Evolutionary conservation across 2,113 vertebrate species (phyloP).

Genomic region (human): GRCh38 chr11:115516501-115517000

Average conservation of each 20-base stretch:
- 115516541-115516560: not conserved
- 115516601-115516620: not conserved
- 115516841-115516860: not conserved
- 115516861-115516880: not conserved
- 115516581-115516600: slow-evolving; percentile 10
- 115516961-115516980: not conserved
- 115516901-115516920: not conserved
- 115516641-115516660: too few relatives aligned
- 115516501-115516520: not conserved
- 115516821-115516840: not conserved
- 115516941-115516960: not conserved
- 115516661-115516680: not conserved
- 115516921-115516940: not conserved
- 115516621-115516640: not conserved
- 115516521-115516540: not conserved
- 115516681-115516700: not conserved
- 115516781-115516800: not conserved
- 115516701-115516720: not conserved
- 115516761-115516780: not conserved
- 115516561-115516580: not conserved
- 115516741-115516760: not conserved
- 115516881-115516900: not conserved
- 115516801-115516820: not conserved
- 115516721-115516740: not conserved
- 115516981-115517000: not conserved